Conservation (phyloP, 2,113 vertebrate genomes). For the Elachura formosa region DNA sequence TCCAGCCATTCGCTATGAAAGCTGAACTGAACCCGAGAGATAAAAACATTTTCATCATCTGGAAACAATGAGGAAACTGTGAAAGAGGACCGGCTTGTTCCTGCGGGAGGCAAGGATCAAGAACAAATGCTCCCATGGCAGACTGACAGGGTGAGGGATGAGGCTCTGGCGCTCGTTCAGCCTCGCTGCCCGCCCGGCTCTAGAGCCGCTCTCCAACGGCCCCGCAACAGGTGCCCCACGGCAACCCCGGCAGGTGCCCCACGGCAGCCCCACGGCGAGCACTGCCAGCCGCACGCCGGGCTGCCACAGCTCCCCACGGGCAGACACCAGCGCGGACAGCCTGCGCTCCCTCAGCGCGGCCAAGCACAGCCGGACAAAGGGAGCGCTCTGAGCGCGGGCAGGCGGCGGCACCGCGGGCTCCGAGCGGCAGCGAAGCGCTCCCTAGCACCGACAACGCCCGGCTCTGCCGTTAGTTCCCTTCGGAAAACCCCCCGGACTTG, state of each 20-base stretch:
- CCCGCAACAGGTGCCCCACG: not conserved
- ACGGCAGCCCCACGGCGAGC: not conserved
- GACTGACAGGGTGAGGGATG: not conserved
- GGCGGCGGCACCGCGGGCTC: not conserved
- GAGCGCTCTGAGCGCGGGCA: not conserved
- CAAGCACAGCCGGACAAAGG: not conserved
- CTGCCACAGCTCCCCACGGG: not conserved
- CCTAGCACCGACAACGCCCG: fast-evolving
- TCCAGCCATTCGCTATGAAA: not conserved
- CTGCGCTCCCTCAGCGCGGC: fast-evolving
- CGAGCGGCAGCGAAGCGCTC: not conserved
- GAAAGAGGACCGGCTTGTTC: not conserved
- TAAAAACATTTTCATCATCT: conserved; percentile 28
- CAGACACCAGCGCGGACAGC: not conserved
- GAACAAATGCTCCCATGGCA: not conserved
- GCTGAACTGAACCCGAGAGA: not conserved
- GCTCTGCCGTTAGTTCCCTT: not conserved
- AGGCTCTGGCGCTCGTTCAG: not conserved
- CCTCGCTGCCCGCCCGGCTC: not conserved
- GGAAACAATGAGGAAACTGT: conserved; percentile 46
- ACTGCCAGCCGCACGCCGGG: fast-evolving
- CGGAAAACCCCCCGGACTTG: not conserved
- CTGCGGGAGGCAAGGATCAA: not conserved
- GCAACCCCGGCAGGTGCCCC: not conserved
- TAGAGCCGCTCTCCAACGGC: not conserved